Percentiles rank a stretch among this genome's conserved stretches.
Conservation (phyloP, 2,113 vertebrate species). For the Poecile atricapillus region DNA sequence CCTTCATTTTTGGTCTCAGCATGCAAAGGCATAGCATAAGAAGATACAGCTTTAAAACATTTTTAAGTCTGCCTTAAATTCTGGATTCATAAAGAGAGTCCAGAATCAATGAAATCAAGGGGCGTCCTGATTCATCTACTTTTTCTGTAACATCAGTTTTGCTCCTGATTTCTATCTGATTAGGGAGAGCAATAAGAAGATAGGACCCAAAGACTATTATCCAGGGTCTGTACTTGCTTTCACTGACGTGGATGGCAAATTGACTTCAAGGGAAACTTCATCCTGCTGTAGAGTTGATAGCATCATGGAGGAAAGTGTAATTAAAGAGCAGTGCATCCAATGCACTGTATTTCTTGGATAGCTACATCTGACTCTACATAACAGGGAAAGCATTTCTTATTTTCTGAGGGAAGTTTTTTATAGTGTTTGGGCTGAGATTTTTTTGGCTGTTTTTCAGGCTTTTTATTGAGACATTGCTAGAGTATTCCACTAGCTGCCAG, state of each 20-base stretch:
- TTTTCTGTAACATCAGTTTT: background rate
- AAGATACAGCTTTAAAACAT: background rate
- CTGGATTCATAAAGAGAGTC: background rate
- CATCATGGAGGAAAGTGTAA: constrained; percentile 15
- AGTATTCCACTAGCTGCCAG: background rate
- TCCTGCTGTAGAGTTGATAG: constrained; percentile 14
- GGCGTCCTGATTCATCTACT: background rate
- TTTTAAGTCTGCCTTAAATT: background rate
- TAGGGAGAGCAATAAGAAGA: background rate
- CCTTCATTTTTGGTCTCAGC: background rate
- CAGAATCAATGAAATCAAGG: background rate
- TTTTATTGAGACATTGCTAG: constrained; percentile 27
- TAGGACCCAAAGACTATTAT: background rate
- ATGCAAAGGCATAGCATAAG: background rate
- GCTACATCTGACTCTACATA: background rate
- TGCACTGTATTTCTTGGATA: constrained; percentile 10
- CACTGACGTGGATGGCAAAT: background rate
- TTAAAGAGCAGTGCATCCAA: constrained; percentile 17
- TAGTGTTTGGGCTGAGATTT: background rate
- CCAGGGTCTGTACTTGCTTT: background rate
- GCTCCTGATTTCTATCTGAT: background rate
- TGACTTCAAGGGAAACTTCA: constrained; percentile 4
- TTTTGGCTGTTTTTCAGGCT: background rate
- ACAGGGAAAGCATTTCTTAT: background rate
- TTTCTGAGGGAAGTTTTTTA: constrained; percentile 5